Evolutionary conservation across 2,113 vertebrate species (phyloP), one percentile per base, ranked within the genome.

Genomic region (Corvus cornix): DNA sequence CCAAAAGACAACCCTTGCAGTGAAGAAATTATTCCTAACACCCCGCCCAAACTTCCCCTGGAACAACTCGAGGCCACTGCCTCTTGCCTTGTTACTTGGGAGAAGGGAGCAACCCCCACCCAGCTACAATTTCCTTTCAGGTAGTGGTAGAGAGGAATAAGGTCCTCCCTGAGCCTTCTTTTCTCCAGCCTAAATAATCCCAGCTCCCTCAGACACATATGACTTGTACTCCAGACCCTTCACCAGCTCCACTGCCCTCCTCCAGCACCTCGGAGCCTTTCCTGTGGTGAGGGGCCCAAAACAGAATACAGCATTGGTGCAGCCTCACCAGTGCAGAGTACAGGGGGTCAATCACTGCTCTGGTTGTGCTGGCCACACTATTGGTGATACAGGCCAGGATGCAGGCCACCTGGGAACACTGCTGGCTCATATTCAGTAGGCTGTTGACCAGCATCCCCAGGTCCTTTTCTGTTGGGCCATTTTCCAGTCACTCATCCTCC

Each of bases 261-360:
- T 41, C 28, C 33, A 63, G 43, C 24, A 41, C 12, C 12, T 30
- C 37, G 20, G 10, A 9, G 7, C 51, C 55, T 39, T 27, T 69
- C 43, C 24, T 52, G 18, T 17, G 41, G 6, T n/a, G 19, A 55
- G 7, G 3, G 2, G 6, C 6, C 10, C 41, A 26, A 62, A 79
- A 23, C 8, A 37, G 31, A 46, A 16, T 30, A 33, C 33, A 48
- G 6, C 9, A 41, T 20, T 11, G 7, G 11, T 28, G 14, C 2
- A 0, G 9, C 31, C 19, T 56, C 33, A 19, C 4, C 10, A 41
- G 7, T 33, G 28, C 21, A 0, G 0, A 51, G 8, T 24, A 18
- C 15, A 39, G 11, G 4, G 4, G 8, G 3, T 16, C 2, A 16
- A 33, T 35, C 31, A 11, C 20, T 78, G 16, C 13, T 8, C 6